Percentiles rank a stretch among this genome's conserved stretches.
These are phyloP conservation scores for Limnephilus lunatus DNA, from an alignment of 2,888 invertebrate species.

Conservation along the genomic window DNA sequence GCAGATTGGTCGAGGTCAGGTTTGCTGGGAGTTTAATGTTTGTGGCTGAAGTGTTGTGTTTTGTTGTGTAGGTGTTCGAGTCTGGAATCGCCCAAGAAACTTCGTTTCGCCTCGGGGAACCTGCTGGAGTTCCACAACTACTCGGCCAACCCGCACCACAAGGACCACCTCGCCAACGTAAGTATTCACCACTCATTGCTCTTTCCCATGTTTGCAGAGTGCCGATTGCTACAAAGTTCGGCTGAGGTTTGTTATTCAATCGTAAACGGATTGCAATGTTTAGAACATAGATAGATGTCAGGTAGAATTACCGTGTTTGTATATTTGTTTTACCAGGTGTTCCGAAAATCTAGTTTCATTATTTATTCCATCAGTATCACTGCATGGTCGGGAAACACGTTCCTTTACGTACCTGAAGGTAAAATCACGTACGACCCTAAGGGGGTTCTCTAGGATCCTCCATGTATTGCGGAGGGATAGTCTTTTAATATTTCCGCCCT, in stretches of 20 bases:
- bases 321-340: neutral
- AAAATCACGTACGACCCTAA: no score
- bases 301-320: neutral
- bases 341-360: neutral
- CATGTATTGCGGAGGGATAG: no score
- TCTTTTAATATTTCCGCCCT: no score
- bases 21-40: neutral
- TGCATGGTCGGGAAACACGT: neutral
- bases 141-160: no score
- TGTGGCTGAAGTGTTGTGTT: neutral
- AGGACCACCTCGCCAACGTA: no score
- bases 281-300: neutral
- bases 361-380: neutral
- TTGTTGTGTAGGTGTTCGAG: conserved; percentile 74
- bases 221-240: no score
- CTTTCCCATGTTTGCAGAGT: no score
- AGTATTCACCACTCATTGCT: no score
- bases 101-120: no score
- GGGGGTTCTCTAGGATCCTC: no score
- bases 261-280: neutral
- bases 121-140: no score
- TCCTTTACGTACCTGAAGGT: neutral
- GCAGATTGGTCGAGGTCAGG: neutral
- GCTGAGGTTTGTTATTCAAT: neutral
- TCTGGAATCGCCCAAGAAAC: no score